A percentile compares a stretch with the other conserved stretches of the same genome.
phyloP scores from a whole-genome alignment of 2,888 invertebrate species.

The Mycalesis mineus region DNA sequence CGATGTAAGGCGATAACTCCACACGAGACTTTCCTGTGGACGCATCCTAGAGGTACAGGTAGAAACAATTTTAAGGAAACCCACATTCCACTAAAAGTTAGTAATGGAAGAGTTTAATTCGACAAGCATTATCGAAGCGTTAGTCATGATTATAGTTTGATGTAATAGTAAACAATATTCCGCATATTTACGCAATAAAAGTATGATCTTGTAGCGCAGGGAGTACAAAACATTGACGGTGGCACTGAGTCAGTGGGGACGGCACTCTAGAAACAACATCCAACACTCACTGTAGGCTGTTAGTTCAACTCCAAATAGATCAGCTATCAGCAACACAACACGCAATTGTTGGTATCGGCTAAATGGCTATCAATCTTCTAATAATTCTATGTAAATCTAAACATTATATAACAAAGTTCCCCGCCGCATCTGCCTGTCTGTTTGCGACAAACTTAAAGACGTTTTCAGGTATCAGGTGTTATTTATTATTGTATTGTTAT shows the following conservation, averaged over 20 bases:
- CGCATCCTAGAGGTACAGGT: no score
- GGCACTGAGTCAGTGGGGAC: slow-evolving; percentile 61
- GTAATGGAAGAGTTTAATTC: background rate
- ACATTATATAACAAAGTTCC: no score
- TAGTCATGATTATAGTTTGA: slow-evolving; percentile 6
- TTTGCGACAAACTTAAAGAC: no score
- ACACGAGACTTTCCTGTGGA: no score
- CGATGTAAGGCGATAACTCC: no score
- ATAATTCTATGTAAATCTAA: no score
- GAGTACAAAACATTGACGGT: slow-evolving; percentile 69
- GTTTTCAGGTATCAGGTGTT: no score
- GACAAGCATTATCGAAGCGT: slow-evolving; percentile 20
- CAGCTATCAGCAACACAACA: background rate
- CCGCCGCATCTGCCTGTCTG: no score
- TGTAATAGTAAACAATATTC: slow-evolving; percentile 20
- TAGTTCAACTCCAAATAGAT: slow-evolving; percentile 29
- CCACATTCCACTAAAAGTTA: background rate
- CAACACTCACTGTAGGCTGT: slow-evolving; percentile 41
- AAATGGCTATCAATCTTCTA: background rate
- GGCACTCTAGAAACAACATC: slow-evolving; percentile 62
- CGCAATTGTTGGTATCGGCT: background rate
- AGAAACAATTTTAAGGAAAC: background rate
- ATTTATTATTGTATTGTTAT: no score
- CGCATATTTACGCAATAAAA: slow-evolving; percentile 75
- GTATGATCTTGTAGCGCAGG: slow-evolving; percentile 63